These are phyloP conservation scores for Melinaea menophilus DNA, from an alignment of 2,888 invertebrate genomes.

Conservation along the genomic window DNA sequence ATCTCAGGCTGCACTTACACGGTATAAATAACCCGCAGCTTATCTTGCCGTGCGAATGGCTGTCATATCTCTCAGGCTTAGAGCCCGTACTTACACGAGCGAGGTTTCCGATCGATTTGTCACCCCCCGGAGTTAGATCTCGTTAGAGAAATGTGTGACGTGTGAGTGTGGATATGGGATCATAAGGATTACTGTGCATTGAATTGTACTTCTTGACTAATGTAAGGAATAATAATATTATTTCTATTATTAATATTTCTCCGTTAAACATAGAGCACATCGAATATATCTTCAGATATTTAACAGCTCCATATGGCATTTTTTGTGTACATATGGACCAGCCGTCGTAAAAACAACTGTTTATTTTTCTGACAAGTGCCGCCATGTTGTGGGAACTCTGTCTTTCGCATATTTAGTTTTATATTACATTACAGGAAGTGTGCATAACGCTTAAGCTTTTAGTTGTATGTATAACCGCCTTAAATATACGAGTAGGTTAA, in stretches of 20 bases:
- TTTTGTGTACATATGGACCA: conserved; percentile 6
- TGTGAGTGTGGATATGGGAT: conserved; percentile 15
- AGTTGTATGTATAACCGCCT: neutral
- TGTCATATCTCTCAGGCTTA: conserved; percentile 33
- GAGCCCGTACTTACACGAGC: conserved; percentile 27
- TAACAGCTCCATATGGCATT: neutral
- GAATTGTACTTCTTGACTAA: too few relatives aligned
- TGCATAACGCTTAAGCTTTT: neutral
- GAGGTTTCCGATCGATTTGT: conserved; percentile 35
- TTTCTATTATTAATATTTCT: too few relatives aligned
- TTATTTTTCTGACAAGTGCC: conserved; percentile 22
- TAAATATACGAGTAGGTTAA: too few relatives aligned
- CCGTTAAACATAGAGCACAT: too few relatives aligned
- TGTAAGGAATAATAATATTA: too few relatives aligned
- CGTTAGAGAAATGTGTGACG: conserved; percentile 19
- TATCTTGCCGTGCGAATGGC: conserved; percentile 34
- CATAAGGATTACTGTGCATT: neutral
- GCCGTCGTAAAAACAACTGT: conserved; percentile 18
- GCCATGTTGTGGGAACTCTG: conserved; percentile 21
- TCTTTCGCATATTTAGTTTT: conserved; percentile 21
- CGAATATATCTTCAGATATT: neutral
- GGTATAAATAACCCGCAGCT: conserved; percentile 28
- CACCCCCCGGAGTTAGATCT: conserved; percentile 31
- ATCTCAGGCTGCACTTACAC: conserved; percentile 21
- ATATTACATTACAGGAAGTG: conserved; percentile 17